Evolutionary conservation across 2,888 invertebrate genomes (phyloP), one percentile per base, ranked within the genome.

Genomic region (Drosophila melanosoma): DNA sequence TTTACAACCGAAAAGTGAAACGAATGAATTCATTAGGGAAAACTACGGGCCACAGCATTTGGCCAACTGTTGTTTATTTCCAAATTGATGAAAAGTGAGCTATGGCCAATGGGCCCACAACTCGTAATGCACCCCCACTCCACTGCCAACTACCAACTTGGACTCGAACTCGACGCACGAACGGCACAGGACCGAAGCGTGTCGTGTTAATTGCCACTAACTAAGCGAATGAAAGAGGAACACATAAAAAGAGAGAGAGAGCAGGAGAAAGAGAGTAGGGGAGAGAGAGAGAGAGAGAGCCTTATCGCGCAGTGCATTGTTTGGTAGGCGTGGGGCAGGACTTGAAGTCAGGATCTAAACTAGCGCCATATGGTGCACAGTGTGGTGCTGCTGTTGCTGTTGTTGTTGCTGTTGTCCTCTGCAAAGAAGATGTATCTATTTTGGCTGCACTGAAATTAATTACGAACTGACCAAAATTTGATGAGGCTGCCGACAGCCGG

Each of bases 161-260:
- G 23, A 42, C 36, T 40, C 15, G 17, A 49, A 35, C 67, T 45
- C 63, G 67, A 68, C 90, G 70, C 86, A 89, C 86, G 90, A 78
- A 74, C 68, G 82, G 76, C 85, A 76, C 82, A 88, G 83, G 82
- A 62, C 75, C 74, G 61, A 79, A 91, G 90, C 91, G 91, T 91
- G 87, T 82, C 92, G 82, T 92, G 91, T 91, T 92, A 91, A 91
- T 91, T 91, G 91, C 85, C 77, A 81, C 85, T 89, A 91, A 88
- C 91, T 89, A 85, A 83, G 82, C 76, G 12, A 60, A 54, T 45
- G 57, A 42, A 7, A 29, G 29, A 38, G n/a, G 29, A 20, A 45
- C 11, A 33, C 26, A 45, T 20, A 33, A 52, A 42, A 36, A 26
- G 29, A 17, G 35, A 29, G 3, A 42, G 48, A 52, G 45, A 29